Evolutionary conservation across 2,888 invertebrate genomes (phyloP).

Genomic region (Phymatocera aterrima): DNA sequence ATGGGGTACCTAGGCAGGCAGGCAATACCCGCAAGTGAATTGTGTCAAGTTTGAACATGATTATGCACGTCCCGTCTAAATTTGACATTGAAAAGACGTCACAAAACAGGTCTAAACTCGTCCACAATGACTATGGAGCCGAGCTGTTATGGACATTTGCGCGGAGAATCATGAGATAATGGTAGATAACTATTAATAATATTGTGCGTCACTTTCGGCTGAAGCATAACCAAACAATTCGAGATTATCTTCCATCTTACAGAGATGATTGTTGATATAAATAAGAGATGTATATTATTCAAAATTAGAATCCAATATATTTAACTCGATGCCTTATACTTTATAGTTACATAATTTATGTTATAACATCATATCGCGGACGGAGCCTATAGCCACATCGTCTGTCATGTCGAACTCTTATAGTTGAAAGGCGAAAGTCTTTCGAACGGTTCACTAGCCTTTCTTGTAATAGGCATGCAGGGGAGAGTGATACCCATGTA

Average conservation of each 20-base stretch:
- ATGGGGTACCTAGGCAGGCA: too few species aligned
- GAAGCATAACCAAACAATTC: not conserved
- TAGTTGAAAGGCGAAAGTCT: slow-evolving; percentile 21
- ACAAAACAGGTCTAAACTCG: too few species aligned
- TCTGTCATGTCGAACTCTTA: not conserved
- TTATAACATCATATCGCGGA: not conserved
- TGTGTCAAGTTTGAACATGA: too few species aligned
- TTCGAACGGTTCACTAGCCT: slow-evolving; percentile 19
- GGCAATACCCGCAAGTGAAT: too few species aligned
- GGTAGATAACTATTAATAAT: too few species aligned
- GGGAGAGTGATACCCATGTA: slow-evolving; percentile 3
- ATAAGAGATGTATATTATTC: not conserved
- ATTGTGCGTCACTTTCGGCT: too few species aligned
- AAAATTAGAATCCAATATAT: not conserved
- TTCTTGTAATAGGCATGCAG: not conserved
- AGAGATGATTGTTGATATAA: not conserved
- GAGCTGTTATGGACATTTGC: too few species aligned
- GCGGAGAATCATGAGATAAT: too few species aligned
- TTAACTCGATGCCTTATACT: not conserved
- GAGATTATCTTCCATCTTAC: not conserved
- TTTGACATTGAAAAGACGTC: too few species aligned
- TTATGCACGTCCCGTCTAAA: too few species aligned
- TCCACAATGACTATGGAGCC: too few species aligned
- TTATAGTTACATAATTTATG: not conserved
- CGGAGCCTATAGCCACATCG: too few species aligned